Evolutionary conservation across 2,888 invertebrate species (phyloP).

Genomic region (Pseudoips prasinana): DNA sequence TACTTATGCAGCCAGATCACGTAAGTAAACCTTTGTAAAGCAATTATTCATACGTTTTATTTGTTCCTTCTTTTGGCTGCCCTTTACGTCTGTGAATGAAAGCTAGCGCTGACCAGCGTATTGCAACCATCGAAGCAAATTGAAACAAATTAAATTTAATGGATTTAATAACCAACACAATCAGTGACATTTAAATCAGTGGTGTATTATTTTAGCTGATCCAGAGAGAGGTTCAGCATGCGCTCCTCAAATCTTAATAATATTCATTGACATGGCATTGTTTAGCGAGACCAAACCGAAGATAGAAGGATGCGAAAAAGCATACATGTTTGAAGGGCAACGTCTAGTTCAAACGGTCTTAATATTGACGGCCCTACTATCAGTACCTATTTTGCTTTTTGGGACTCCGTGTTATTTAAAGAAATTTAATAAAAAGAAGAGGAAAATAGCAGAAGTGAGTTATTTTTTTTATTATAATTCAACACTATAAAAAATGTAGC

Average conservation of each 20-base stretch:
- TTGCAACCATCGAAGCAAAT: too few species aligned
- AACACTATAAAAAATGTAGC: too few species aligned
- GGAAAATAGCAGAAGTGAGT: conserved; percentile 29
- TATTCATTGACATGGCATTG: conserved; percentile 90
- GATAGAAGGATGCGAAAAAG: conserved; percentile 59
- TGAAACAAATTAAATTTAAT: too few species aligned
- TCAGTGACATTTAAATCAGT: too few species aligned
- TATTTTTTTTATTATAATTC: conserved; percentile 1
- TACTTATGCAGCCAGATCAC: conserved; percentile 67
- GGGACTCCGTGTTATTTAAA: conserved; percentile 85
- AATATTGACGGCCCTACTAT: conserved; percentile 80
- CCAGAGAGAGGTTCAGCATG: conserved; percentile 63
- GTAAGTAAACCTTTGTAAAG: conserved; percentile 43
- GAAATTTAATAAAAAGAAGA: conserved; percentile 33
- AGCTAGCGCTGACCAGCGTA: too few species aligned
- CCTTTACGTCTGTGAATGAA: too few species aligned
- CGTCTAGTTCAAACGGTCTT: conserved; percentile 80
- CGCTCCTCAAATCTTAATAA: conserved; percentile 89
- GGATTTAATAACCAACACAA: too few species aligned
- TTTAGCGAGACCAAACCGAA: conserved; percentile 52
- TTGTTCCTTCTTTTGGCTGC: too few species aligned
- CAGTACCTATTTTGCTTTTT: conserved; percentile 88
- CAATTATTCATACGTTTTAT: too few species aligned
- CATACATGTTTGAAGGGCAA: conserved; percentile 82
- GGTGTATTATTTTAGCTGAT: conserved; percentile 36